These are phyloP conservation scores for Meda fulgida DNA, from an alignment of 2,797 vertebrate species.

Conservation along the genomic window DNA sequence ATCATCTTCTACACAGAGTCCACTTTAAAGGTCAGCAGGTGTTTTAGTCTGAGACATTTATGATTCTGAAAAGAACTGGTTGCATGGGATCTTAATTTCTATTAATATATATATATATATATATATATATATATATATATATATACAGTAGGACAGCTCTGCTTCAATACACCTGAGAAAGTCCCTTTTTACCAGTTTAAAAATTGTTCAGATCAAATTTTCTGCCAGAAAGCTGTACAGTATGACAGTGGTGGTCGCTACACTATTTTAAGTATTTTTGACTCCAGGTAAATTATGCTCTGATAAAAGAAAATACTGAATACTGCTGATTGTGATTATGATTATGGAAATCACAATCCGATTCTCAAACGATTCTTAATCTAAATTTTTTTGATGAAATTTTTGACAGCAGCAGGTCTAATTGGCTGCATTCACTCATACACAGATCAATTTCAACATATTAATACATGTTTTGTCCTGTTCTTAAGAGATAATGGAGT, in stretches of 20 bases:
- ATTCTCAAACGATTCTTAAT: not conserved
- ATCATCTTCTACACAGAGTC: slow-evolving; percentile 23
- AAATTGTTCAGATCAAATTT: not conserved
- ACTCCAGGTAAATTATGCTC: not conserved
- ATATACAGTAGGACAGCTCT: not conserved
- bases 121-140: no score
- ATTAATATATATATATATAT: not conserved
- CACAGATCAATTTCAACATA: not conserved
- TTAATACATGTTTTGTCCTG: not conserved
- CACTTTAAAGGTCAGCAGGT: slow-evolving; percentile 26
- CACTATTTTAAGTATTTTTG: not conserved
- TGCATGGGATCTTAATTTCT: slow-evolving; percentile 32
- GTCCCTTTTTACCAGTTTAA: not conserved
- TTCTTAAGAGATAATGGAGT: not conserved
- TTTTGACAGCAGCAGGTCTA: no score
- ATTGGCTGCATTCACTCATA: not conserved
- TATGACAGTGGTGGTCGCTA: no score
- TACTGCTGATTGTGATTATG: not conserved
- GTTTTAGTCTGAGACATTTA: slow-evolving; percentile 27
- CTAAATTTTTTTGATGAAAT: no score
- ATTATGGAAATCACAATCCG: not conserved
- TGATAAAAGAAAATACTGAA: not conserved
- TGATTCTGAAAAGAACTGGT: slow-evolving; percentile 22
- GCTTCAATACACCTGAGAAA: slow-evolving; percentile 15
- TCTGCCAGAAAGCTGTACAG: not conserved